Evolutionary conservation across 2,888 invertebrate species (phyloP).

Genomic region (Eledone cirrhosa): DNA sequence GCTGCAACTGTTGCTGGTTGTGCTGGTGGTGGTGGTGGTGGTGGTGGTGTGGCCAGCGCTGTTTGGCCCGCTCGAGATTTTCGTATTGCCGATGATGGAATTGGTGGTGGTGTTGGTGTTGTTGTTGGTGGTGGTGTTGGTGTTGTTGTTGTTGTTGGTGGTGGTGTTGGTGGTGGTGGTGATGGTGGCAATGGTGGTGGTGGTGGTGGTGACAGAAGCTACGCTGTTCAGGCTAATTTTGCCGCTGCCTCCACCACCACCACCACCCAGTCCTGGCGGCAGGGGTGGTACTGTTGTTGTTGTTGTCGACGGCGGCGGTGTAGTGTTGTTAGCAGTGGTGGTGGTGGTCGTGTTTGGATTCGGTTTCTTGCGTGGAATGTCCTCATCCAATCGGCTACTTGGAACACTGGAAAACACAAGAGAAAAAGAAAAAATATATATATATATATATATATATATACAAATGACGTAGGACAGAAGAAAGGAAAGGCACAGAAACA

Average conservation of each 20-base stretch:
- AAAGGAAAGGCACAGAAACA: too few relatives aligned
- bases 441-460: too few relatives aligned
- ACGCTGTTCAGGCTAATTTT: too few relatives aligned
- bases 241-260: too few relatives aligned
- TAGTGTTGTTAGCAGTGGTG: not conserved
- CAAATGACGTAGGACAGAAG: too few relatives aligned
- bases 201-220: too few relatives aligned
- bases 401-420: conserved; percentile 58
- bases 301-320: conserved; percentile 28
- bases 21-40: not conserved
- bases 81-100: not conserved
- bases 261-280: not conserved
- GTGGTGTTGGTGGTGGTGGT: too few relatives aligned
- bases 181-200: too few relatives aligned
- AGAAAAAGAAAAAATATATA: not conserved
- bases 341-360: conserved; percentile 34
- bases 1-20: too few relatives aligned
- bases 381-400: conserved; percentile 47
- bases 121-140: too few relatives aligned
- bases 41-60: not conserved
- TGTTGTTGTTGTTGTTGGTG: too few relatives aligned
- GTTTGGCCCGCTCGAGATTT: not conserved
- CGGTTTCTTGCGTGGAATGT: conserved; percentile 45
- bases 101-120: too few relatives aligned
- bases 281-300: conserved; percentile 15